These are phyloP conservation scores for Porites lobata DNA, from an alignment of 92 coral and sea anemone genomes.

Conservation along the genomic window DNA sequence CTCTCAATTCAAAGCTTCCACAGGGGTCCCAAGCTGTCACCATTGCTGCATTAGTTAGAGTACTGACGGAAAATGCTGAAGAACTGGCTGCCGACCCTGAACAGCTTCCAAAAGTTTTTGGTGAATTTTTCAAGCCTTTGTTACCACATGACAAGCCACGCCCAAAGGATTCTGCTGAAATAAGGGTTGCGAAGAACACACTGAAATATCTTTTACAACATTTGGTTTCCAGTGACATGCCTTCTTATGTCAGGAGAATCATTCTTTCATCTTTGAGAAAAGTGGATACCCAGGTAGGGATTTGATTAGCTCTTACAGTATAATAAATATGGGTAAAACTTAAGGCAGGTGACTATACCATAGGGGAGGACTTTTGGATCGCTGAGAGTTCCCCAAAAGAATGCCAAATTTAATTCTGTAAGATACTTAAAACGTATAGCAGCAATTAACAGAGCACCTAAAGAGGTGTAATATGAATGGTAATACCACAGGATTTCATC, in stretches of 20 bases:
- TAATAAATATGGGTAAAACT: background rate
- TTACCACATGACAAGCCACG: constrained; percentile 3
- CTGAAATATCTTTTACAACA: constrained; percentile 70
- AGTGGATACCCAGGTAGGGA: constrained; percentile 80
- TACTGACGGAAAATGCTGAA: constrained; percentile 81
- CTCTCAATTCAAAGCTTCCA: constrained; percentile 32
- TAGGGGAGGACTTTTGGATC: too few relatives aligned
- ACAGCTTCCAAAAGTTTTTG: constrained; percentile 56
- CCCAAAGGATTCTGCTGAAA: constrained; percentile 67
- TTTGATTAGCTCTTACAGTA: background rate
- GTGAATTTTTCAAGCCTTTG: constrained; percentile 20
- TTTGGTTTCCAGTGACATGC: constrained; percentile 72
- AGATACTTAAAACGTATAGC: too few relatives aligned
- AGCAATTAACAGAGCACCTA: too few relatives aligned
- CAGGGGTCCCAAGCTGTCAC: constrained; percentile 51
- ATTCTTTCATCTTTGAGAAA: constrained; percentile 68
- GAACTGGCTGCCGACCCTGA: constrained; percentile 87
- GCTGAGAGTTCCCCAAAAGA: too few relatives aligned
- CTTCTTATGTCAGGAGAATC: constrained; percentile 65
- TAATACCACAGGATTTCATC: too few relatives aligned
- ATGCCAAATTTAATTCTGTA: too few relatives aligned
- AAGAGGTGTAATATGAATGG: too few relatives aligned
- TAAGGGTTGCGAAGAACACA: constrained; percentile 50
- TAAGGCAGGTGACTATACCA: too few relatives aligned
- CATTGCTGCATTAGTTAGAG: constrained; percentile 62